phyloP scores from a whole-genome alignment of 2,888 invertebrate genomes.

The Limnephilus rhombicus region DNA sequence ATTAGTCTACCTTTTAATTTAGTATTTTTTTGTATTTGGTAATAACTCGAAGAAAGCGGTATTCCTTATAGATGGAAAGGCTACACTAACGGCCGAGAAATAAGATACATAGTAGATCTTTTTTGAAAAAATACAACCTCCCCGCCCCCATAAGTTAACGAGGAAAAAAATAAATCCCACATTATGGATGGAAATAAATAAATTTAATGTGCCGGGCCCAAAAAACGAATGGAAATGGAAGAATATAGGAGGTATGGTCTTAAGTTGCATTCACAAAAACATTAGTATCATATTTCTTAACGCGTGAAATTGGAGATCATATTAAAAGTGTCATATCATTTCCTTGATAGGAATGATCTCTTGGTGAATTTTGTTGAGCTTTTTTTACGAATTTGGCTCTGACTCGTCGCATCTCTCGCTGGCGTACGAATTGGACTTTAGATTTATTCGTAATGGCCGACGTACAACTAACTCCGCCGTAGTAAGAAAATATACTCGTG shows the following conservation, averaged over 20 bases:
- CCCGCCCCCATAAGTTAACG: slow-evolving; percentile 43
- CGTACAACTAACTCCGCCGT: slow-evolving; percentile 72
- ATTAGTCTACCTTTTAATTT: slow-evolving; percentile 2
- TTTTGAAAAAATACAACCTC: slow-evolving; percentile 26
- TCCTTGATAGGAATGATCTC: background rate
- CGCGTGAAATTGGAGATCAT: background rate
- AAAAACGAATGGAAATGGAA: slow-evolving; percentile 63
- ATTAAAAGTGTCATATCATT: background rate
- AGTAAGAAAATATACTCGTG: slow-evolving; percentile 73
- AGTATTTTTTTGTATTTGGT: background rate
- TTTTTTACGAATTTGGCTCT: background rate
- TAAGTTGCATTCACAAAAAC: slow-evolving; percentile 36
- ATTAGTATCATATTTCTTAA: slow-evolving; percentile 17
- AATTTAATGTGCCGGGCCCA: slow-evolving; percentile 60
- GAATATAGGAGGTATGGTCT: slow-evolving; percentile 57
- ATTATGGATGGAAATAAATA: slow-evolving; percentile 63
- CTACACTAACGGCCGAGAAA: slow-evolving; percentile 37
- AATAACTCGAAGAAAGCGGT: slow-evolving; percentile 41
- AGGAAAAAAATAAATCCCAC: slow-evolving; percentile 64
- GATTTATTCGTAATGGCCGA: slow-evolving; percentile 75
- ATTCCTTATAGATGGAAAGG: slow-evolving; percentile 29
- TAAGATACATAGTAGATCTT: slow-evolving; percentile 44
- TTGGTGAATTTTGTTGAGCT: background rate
- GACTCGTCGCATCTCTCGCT: background rate
- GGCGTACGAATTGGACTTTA: slow-evolving; percentile 64